Conservation (phyloP, 2,113 vertebrate genomes). For the Eulacestoma nigropectus region DNA sequence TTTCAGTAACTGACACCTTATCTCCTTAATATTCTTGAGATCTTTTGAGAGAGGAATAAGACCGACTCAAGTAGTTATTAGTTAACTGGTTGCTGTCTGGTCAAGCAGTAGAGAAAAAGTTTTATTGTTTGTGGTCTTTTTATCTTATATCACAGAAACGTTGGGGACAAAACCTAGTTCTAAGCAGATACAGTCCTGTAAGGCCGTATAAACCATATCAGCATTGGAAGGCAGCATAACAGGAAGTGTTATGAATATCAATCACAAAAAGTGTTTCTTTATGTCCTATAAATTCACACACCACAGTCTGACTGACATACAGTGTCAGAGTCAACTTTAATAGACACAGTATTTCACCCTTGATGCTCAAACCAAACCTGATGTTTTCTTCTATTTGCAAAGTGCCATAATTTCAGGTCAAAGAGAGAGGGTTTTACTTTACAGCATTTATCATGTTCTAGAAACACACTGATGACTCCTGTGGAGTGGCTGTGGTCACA, state of each 20-base stretch:
- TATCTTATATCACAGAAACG: background rate
- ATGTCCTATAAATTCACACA: background rate
- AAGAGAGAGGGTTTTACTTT: background rate
- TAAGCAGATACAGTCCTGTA: background rate
- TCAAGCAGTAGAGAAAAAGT: background rate
- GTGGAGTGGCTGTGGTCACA: background rate
- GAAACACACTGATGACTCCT: background rate
- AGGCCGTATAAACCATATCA: background rate
- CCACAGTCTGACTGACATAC: background rate
- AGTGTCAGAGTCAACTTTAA: background rate
- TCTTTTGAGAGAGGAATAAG: background rate
- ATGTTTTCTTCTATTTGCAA: background rate
- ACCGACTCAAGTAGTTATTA: background rate
- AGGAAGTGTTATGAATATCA: background rate
- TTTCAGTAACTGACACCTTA: background rate
- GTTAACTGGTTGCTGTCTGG: background rate
- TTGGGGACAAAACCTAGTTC: background rate
- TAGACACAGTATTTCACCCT: background rate
- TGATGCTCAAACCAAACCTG: background rate
- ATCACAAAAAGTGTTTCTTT: background rate
- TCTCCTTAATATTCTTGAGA: background rate
- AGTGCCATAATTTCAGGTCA: background rate
- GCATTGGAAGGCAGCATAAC: background rate
- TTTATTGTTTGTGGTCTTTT: background rate
- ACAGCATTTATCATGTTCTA: background rate